Conservation (phyloP, 2,113 vertebrate genomes). For the Camelus bactrianus region DNA sequence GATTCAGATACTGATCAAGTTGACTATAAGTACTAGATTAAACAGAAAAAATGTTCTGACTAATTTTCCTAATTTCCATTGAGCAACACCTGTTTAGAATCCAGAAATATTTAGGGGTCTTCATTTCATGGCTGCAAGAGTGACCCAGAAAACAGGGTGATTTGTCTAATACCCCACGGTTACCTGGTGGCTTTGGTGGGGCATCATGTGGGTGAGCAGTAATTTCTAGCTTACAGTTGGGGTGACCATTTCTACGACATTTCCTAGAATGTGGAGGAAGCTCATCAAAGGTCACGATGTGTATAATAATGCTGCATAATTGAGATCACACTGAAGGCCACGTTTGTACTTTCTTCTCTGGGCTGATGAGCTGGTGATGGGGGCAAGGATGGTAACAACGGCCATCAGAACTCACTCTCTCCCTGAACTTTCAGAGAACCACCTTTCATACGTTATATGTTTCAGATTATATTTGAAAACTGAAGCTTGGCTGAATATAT, state of each 20-base stretch:
- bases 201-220: background rate
- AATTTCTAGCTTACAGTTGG: background rate
- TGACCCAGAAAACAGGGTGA: background rate
- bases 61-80: conserved; percentile 37
- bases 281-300: background rate
- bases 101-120: background rate
- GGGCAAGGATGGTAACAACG: background rate
- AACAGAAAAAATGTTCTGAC: background rate
- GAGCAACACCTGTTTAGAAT: background rate
- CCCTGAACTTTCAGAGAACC: background rate
- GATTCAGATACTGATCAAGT: background rate
- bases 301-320: background rate
- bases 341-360: background rate
- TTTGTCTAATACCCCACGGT: background rate
- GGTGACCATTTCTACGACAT: background rate
- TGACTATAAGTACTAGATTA: conserved; percentile 2
- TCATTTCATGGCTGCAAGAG: background rate
- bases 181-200: background rate
- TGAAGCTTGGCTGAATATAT: background rate
- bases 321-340: background rate
- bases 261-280: background rate
- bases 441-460: background rate
- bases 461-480: conserved; percentile 12
- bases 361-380: too few relatives aligned
- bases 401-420: background rate